Conservation (phyloP, 2,113 vertebrate genomes). For the Ovis aries region DNA sequence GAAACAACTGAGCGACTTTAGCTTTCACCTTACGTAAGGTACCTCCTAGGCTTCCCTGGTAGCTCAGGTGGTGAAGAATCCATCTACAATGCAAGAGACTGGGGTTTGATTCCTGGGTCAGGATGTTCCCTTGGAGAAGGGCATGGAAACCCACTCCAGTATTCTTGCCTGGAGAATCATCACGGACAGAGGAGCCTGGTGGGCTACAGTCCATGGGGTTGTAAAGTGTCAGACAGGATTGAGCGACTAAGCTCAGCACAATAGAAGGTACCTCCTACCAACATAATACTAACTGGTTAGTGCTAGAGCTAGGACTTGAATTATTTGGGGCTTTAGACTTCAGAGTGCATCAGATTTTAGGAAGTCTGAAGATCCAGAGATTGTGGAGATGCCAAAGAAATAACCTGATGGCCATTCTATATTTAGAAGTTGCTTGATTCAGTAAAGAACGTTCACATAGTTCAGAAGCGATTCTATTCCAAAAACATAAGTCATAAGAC, state of each 20-base stretch:
- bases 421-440: background rate
- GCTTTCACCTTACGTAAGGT: background rate
- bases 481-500: background rate
- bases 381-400: background rate
- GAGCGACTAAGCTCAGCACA: background rate
- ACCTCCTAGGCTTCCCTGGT: background rate
- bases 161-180: background rate
- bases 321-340: background rate
- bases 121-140: background rate
- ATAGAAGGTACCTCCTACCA: background rate
- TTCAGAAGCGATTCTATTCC: background rate
- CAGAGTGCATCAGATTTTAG: background rate
- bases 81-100: background rate
- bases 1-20: background rate
- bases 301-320: background rate
- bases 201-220: background rate
- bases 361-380: background rate
- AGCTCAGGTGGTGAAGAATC: background rate
- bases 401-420: background rate
- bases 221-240: background rate
- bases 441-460: background rate
- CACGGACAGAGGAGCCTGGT: background rate
- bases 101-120: background rate
- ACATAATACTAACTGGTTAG: background rate
- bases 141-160: background rate